A percentile compares a stretch with the other conserved stretches of the same genome.
These are phyloP conservation scores for Sebastolobus alascanus DNA, from an alignment of 2,797 vertebrate species.

Conservation along the genomic window DNA sequence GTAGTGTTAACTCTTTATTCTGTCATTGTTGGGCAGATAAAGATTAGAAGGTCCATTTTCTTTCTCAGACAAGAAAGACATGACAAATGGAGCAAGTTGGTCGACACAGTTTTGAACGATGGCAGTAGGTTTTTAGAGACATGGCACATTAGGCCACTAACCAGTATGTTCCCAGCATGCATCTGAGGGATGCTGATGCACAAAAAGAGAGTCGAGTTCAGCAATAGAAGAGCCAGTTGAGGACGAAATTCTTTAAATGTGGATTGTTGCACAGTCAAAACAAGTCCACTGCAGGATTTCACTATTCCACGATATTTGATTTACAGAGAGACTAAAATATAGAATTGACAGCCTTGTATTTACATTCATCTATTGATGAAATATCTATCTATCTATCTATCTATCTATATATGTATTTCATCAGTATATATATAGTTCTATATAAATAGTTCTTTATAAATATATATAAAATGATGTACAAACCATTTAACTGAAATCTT, in stretches of 20 bases:
- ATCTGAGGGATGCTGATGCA: slow-evolving; percentile 8
- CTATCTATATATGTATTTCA: too few relatives aligned
- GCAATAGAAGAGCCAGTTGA: not conserved
- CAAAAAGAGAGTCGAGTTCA: not conserved
- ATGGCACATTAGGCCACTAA: slow-evolving; percentile 35
- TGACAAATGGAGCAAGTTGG: slow-evolving; percentile 24
- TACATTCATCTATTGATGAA: not conserved
- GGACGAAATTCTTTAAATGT: not conserved
- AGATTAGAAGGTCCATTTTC: slow-evolving; percentile 29
- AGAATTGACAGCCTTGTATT: not conserved
- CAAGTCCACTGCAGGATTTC: not conserved
- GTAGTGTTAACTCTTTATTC: slow-evolving; percentile 55
- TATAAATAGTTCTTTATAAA: not conserved
- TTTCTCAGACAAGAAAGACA: not conserved
- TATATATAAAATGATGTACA: not conserved
- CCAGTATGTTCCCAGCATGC: slow-evolving; percentile 15
- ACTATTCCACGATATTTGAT: not conserved
- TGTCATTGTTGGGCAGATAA: slow-evolving; percentile 46
- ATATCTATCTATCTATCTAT: too few relatives aligned
- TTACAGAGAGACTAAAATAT: not conserved
- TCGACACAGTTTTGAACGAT: slow-evolving; percentile 13
- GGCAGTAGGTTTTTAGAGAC: slow-evolving; percentile 22
- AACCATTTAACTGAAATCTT: not conserved
- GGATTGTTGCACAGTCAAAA: not conserved
- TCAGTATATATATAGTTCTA: not conserved